Base-by-base conservation (phyloP, 1,140 invertebrate species). In the Ceratosolen fusciceps region DNA sequence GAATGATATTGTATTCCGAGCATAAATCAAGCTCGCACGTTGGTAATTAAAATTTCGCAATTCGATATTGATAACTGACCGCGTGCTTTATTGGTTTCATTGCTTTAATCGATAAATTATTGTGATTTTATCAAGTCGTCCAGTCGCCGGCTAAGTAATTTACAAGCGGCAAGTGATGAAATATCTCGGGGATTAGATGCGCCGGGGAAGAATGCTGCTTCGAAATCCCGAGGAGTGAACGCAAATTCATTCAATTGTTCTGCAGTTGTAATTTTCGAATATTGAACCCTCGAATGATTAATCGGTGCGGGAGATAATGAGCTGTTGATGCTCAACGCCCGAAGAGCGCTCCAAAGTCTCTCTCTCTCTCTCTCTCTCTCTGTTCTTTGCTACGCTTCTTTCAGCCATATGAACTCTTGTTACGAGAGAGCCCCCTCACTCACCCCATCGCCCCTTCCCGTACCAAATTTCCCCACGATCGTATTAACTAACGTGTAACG, bases 361-460 rank as follows among this genome's bases (percentile, higher is more conserved):
- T 60, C 58, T 60, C 19, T 60, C 58, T 60, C 58, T 60, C 12
- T 29, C 12, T 60, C 58, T 60, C 19, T 60, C 58, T 60, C 58
- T 16, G 29, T 60, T 60, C 29, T 16, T 65, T 10, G 31, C 60
- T 37, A 37, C 60, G 31, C 60, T 37, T 65, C 60, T 37, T 21
- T 14, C 2, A n/a, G 31, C 58, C 12, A 62, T 58, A 31, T n/a
- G n/a, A n/a, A 60, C 58, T 29, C 31, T 16, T 12, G 29, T 60
- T 60, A 60, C 10, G 19, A 14, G 26, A 31, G 14, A 60, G 60
- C 31, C 60, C n/a, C 31, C 60, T 37, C 31, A 12, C 16, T 37
- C 37, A 4, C 60, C n/a, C 16, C 19, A 31, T 37, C 37, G 26
- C 34, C 21, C 21, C 14, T 43, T 7, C 10, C 21, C 21, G 29